Evolutionary conservation across 2,797 vertebrate species (phyloP), one percentile per base, ranked within the genome.

Genomic region (Acrossocheilus wenchowensis): DNA sequence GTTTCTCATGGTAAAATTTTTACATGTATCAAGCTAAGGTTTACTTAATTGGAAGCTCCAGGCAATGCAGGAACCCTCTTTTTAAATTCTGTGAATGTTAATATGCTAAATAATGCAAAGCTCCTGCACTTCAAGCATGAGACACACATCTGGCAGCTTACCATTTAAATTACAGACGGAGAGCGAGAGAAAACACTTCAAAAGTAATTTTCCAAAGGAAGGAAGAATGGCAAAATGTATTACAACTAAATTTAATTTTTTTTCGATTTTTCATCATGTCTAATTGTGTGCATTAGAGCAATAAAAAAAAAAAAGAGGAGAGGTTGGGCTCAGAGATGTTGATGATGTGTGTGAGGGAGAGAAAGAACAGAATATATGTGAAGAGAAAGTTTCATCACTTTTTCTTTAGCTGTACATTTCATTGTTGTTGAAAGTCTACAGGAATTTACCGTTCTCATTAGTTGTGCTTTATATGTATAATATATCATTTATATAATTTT

Each of bases 51-150:
- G 97, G 97, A 99, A 97, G 97, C 98, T 98, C 92, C 94, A 98
- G 98, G 98, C 98, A 96, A 98, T 95, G 97, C 97, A 98, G 96
- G 97, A 97, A 94, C 95, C 97, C 97, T 97, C 85, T 98, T 99
- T 99, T 98, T 97, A 98, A 99, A 99, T 99, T 99, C 98, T 98
- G 96, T 96, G 98, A 99, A 98, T 99, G 98, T 99, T 99, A 99
- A 99, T 99, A 99, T 99, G 98, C 98, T 99, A 99, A 99, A 99
- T 99, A 99, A 99, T 99, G 98, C 98, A 99, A 97, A 98, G 97
- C 98, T 97, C 97, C 94, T 93, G 97, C 97, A 98, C 97, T 98
- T 98, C 97, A 98, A 99, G 97, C 98, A 98, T 99, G 97, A 98
- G 98, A 99, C 97, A 97, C 98, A 98, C 98, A 99, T 99, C 98